phyloP scores from a whole-genome alignment of 2,888 invertebrate species.

The Melanchra persicariae region DNA sequence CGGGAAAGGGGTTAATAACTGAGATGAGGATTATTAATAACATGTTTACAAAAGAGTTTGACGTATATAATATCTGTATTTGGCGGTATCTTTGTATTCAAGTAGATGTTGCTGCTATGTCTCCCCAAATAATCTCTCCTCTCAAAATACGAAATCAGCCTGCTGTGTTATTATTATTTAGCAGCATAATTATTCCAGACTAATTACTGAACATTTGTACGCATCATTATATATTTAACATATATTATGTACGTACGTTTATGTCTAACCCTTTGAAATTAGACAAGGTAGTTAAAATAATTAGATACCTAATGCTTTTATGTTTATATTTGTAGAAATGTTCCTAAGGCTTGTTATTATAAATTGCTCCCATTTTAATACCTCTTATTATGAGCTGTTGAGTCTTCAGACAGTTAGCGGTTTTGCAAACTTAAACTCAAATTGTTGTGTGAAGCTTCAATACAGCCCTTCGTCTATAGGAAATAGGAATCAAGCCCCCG shows the following conservation, averaged over 20 bases:
- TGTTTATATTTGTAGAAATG: constrained; percentile 11
- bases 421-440: neutral
- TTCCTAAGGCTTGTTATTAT: neutral
- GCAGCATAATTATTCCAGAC: constrained; percentile 5
- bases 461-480: too few relatives aligned
- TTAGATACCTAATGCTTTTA: neutral
- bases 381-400: neutral
- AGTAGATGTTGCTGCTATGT: constrained; percentile 42
- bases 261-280: constrained; percentile 6
- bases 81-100: constrained; percentile 18
- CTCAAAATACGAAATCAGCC: constrained; percentile 1
- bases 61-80: neutral
- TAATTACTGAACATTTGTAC: constrained; percentile 13
- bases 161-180: constrained; percentile 19
- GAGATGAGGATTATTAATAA: neutral
- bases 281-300: constrained; percentile 9
- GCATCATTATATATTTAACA: neutral
- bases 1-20: too few relatives aligned
- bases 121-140: constrained; percentile 45
- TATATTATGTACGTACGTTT: neutral
- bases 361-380: neutral
- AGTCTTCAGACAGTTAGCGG: neutral
- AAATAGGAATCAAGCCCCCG: too few relatives aligned
- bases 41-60: neutral
- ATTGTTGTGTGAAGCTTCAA: too few relatives aligned